Base-by-base conservation (phyloP, 2,888 invertebrate genomes). In the Tolmerus cingulatus region DNA sequence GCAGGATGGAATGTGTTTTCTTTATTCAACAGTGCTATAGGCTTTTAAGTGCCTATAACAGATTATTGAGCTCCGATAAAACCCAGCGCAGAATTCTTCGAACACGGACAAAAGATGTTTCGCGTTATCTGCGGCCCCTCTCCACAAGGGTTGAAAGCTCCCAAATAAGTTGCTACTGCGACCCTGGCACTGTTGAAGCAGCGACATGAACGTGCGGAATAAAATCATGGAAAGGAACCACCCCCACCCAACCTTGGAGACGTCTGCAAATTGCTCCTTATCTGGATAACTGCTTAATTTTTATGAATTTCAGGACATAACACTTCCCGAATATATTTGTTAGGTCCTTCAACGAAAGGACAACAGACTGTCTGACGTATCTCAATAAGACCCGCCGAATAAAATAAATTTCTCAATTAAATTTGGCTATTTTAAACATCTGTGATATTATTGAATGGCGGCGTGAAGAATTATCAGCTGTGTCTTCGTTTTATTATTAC, bases 31-130 rank as follows among this genome's bases (percentile, higher is more conserved):
- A 46, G 23, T n/a, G 74, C 85, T 85, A 74, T 74, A 74, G 85
- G 85, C 85, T 85, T 74, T 85, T 85, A 85, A 85, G 85, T 74
- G 85, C 85, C 85, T 85, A 85, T 85, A 85, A 85, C 85, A 85
- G 85, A 85, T 85, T 85, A 85, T 85, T 85, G 85, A 74, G 74
- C 85, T 85, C 46, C 85, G 85, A 85, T 85, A 85, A 85, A 85
- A 74, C 85, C 43, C 85, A 74, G 74, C 74, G 46, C 19, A 74
- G 74, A 85, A 85, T 74, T 16, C 23, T 74, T 85, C 85, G 85
- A 85, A 85, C 85, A 85, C 85, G 85, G 85, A 85, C 85, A 85
- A 85, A 85, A 85, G 74, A 85, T 85, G 85, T 46, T 84, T 85
- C 85, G 74, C 85, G 85, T 85, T 85, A 85, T 85, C 85, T 74